Evolutionary conservation across 2,113 vertebrate genomes (phyloP), one percentile per base, ranked within the genome.

Genomic region (Stegastes partitus): DNA sequence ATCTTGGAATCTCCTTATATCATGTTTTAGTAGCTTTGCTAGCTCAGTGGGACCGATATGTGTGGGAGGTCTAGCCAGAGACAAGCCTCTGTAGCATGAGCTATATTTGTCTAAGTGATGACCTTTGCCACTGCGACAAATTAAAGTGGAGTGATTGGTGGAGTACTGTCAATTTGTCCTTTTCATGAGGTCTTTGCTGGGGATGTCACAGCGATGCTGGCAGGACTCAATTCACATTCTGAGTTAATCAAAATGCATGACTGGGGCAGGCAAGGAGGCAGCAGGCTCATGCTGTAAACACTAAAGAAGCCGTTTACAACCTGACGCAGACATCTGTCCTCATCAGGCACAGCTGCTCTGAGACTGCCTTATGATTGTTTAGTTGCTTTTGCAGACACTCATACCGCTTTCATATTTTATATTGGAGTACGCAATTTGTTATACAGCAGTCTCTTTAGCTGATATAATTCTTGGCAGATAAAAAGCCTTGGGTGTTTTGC

Each of bases 1-100:
- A 93, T 90, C 87, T 91, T 83, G 82, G 86, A 92, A 88, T 90
- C 80, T 91, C 83, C 87, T 89, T 87, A 86, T 88, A 91, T 90
- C 87, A 85, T 83, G 88, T 92, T 92, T 91, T 85, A 91, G 88
- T 82, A 68, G 88, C 85, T 78, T 65, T 50, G 15, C 68, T 22
- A 70, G 55, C 74, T 83, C 73, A 6, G 64, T 77, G 82, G 79
- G 83, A 68, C 44, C 54, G 4, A 0, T 12, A 11, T 53, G 72
- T 74, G 85, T 85, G 85, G 55, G 71, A 75, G 73, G 70, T 37
- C 54, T 11, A 19, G 75, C 65, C 50, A 4, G 75, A 83, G 54
- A 73, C 11, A 0, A 55, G 54, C 23, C 71, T 74, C 82, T 23
- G 19, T 47, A 45, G 75, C 69, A 22, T 1, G 54, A 62, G 83